phyloP scores from a whole-genome alignment of 2,797 vertebrate genomes.

The Karalla daura region DNA sequence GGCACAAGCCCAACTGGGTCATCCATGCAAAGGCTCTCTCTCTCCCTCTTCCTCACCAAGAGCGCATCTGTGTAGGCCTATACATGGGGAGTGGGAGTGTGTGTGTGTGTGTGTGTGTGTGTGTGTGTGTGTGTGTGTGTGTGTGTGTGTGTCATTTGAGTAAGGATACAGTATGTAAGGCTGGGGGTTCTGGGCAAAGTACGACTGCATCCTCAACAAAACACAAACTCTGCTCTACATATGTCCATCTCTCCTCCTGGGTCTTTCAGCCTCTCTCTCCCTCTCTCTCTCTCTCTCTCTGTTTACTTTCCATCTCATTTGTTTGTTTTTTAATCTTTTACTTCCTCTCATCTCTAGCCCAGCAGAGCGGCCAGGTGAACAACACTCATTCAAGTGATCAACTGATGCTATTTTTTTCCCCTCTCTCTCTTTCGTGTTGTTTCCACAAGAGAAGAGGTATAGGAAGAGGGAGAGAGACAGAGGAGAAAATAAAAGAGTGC shows the following conservation, averaged over 20 bases:
- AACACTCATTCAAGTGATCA: constrained; percentile 63
- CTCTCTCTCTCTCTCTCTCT: constrained; percentile 39
- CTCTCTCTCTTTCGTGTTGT: too few relatives aligned
- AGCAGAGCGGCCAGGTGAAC: constrained; percentile 65
- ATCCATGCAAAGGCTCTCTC: constrained; percentile 81
- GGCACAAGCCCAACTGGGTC: constrained; percentile 86
- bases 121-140: too few relatives aligned
- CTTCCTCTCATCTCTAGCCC: constrained; percentile 65
- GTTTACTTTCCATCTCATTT: constrained; percentile 63
- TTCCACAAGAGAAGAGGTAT: constrained; percentile 40
- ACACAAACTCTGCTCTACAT: constrained; percentile 55
- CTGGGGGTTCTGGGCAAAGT: constrained; percentile 40
- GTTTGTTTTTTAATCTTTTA: constrained; percentile 44
- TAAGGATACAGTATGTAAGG: constrained; percentile 51
- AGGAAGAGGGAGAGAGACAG: constrained; percentile 27
- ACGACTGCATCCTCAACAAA: constrained; percentile 44
- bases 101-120: constrained; percentile 38
- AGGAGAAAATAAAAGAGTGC: constrained; percentile 34
- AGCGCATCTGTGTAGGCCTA: constrained; percentile 78
- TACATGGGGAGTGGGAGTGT: constrained; percentile 57
- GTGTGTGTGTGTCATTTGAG: constrained; percentile 30
- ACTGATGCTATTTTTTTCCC: constrained; percentile 58
- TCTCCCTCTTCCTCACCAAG: constrained; percentile 72
- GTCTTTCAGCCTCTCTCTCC: constrained; percentile 35
- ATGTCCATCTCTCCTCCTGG: constrained; percentile 66